phyloP scores from a whole-genome alignment of 2,113 vertebrate genomes.

The Ascaphus truei region DNA sequence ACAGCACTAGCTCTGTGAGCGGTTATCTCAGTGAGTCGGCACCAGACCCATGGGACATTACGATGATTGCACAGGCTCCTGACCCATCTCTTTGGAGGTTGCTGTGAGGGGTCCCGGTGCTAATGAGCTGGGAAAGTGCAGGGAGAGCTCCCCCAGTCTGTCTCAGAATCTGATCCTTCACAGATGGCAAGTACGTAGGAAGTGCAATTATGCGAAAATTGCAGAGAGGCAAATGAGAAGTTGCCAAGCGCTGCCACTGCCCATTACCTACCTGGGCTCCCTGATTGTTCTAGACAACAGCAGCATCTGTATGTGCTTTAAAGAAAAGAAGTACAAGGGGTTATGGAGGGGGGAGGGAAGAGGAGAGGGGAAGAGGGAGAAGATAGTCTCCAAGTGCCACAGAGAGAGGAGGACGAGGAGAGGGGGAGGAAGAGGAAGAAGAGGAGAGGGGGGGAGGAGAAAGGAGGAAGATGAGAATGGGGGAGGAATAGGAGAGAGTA shows the following conservation, averaged over 20 bases:
- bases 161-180: slow-evolving; percentile 79
- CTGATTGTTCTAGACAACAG: slow-evolving; percentile 73
- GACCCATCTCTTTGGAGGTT: neutral
- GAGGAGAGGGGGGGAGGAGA: neutral
- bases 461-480: neutral
- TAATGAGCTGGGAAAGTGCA: too few species aligned
- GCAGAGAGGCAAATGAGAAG: slow-evolving; percentile 65
- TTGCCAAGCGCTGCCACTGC: slow-evolving; percentile 72
- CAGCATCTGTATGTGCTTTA: slow-evolving; percentile 81
- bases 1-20: neutral
- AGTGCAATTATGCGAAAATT: slow-evolving; percentile 77
- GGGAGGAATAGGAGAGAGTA: neutral
- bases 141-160: too few species aligned
- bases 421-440: neutral
- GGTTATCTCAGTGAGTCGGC: neutral
- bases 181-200: slow-evolving; percentile 74
- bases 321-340: slow-evolving; percentile 41
- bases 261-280: slow-evolving; percentile 80
- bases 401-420: neutral
- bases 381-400: neutral
- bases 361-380: neutral
- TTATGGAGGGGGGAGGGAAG: neutral
- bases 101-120: slow-evolving; percentile 18
- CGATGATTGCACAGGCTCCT: slow-evolving; percentile 9
- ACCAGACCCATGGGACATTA: neutral